These are phyloP conservation scores for Cryptotis parvus DNA, from an alignment of 2,113 vertebrate genomes.

Conservation along the genomic window DNA sequence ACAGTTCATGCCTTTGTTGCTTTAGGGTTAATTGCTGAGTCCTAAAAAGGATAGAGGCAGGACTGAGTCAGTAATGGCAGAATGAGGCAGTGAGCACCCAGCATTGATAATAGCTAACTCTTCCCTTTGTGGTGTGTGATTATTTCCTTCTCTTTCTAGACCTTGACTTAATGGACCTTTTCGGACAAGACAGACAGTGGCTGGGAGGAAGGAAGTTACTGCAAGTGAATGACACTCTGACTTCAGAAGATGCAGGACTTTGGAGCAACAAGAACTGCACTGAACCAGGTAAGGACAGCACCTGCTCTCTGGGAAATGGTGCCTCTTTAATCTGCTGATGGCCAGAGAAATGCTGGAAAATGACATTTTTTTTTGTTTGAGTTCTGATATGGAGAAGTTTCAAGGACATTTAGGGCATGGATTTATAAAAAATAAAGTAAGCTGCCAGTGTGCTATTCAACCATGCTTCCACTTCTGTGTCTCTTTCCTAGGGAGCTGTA, in stretches of 20 bases:
- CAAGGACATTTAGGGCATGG: not conserved
- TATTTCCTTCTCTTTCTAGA: slow-evolving; percentile 75
- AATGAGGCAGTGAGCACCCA: not conserved
- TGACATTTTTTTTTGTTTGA: not conserved
- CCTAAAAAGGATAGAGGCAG: not conserved
- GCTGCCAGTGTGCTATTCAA: not conserved
- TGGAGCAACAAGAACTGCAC: slow-evolving; percentile 93
- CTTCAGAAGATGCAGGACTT: slow-evolving; percentile 77
- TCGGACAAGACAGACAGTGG: slow-evolving; percentile 86
- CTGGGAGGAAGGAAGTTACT: slow-evolving; percentile 91
- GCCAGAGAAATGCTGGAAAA: not conserved
- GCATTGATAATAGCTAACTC: not conserved
- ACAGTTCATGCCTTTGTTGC: not conserved
- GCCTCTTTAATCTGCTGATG: not conserved
- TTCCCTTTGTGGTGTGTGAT: not conserved
- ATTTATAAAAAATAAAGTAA: slow-evolving; percentile 9
- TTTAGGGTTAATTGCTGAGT: not conserved
- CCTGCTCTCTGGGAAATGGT: not conserved
- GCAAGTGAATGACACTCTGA: slow-evolving; percentile 85
- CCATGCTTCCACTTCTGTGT: not conserved
- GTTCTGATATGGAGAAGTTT: not conserved
- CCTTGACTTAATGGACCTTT: slow-evolving; percentile 86
- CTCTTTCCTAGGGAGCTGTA: not conserved
- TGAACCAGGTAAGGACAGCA: slow-evolving; percentile 91
- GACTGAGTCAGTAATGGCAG: not conserved